phyloP scores from a whole-genome alignment of 2,113 vertebrate species.

The Theristicus caerulescens region DNA sequence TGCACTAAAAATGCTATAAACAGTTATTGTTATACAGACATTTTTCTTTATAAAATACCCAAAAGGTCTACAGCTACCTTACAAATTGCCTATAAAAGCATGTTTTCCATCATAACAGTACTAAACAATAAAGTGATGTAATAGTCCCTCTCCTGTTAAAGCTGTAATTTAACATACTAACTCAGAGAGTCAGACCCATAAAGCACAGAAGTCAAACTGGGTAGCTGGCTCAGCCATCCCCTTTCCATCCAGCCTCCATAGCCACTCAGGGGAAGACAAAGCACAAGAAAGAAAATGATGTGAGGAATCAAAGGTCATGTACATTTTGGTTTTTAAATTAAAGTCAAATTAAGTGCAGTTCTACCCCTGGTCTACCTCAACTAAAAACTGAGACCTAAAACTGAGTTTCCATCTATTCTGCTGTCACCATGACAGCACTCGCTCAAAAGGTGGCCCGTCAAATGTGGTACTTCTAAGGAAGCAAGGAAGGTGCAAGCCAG shows the following conservation, averaged over 20 bases:
- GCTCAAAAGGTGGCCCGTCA: not conserved
- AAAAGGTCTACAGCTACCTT: not conserved
- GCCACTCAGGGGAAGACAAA: not conserved
- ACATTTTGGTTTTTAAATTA: not conserved
- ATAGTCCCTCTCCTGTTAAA: not conserved
- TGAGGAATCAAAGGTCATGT: not conserved
- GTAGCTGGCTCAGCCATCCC: not conserved
- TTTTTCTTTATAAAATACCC: slow-evolving; percentile 27
- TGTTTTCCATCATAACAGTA: not conserved
- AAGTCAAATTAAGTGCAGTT: not conserved
- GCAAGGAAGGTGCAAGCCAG: not conserved
- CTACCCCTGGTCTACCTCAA: not conserved
- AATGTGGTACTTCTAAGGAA: not conserved
- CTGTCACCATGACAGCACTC: not conserved
- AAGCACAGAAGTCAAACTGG: not conserved
- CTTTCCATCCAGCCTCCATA: not conserved
- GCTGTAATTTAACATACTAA: not conserved
- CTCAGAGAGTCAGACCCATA: not conserved
- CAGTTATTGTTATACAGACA: not conserved
- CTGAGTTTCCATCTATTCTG: not conserved
- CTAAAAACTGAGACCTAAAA: not conserved
- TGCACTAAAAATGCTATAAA: not conserved
- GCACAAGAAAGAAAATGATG: not conserved
- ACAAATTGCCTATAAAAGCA: not conserved
- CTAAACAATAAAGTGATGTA: not conserved